Percentiles rank a stretch among this genome's conserved stretches.
phyloP scores from a whole-genome alignment of 2,797 vertebrate species.

The Trachops cirrhosus region DNA sequence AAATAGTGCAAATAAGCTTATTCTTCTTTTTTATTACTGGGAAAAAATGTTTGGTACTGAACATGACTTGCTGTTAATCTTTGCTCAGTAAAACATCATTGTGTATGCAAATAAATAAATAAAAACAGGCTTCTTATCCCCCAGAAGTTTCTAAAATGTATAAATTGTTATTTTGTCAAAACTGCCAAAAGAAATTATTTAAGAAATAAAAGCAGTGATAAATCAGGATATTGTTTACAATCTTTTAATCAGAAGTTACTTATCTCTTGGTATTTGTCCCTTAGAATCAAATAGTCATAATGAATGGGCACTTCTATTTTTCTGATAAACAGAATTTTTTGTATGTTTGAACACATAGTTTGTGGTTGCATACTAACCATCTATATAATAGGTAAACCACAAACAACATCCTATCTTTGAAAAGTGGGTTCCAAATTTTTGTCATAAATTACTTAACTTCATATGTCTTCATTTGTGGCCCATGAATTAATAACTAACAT shows the following conservation, averaged over 20 bases:
- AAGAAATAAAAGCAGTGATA: slow-evolving; percentile 40
- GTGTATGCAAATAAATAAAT: neutral
- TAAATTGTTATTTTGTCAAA: neutral
- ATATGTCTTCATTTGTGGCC: slow-evolving; percentile 9
- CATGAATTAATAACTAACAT: slow-evolving; percentile 56
- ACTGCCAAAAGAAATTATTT: slow-evolving; percentile 11
- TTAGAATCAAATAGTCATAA: neutral
- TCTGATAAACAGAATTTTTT: neutral
- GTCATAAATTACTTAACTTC: slow-evolving; percentile 16
- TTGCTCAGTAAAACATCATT: slow-evolving; percentile 19
- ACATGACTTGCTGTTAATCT: neutral
- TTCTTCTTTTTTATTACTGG: slow-evolving; percentile 70
- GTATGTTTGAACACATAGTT: neutral
- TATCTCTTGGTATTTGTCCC: neutral
- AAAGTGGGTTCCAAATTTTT: slow-evolving; percentile 50
- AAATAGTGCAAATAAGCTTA: slow-evolving; percentile 57
- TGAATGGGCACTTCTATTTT: neutral
- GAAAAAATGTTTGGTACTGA: slow-evolving; percentile 33
- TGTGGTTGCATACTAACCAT: neutral
- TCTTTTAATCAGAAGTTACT: slow-evolving; percentile 13
- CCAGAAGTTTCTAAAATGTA: slow-evolving; percentile 12
- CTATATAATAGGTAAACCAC: neutral
- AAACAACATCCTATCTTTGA: neutral
- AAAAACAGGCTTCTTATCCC: neutral
- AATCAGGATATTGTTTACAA: neutral